These are phyloP conservation scores for Calyptomena viridis DNA, from an alignment of 2,113 vertebrate genomes.

Conservation along the genomic window DNA sequence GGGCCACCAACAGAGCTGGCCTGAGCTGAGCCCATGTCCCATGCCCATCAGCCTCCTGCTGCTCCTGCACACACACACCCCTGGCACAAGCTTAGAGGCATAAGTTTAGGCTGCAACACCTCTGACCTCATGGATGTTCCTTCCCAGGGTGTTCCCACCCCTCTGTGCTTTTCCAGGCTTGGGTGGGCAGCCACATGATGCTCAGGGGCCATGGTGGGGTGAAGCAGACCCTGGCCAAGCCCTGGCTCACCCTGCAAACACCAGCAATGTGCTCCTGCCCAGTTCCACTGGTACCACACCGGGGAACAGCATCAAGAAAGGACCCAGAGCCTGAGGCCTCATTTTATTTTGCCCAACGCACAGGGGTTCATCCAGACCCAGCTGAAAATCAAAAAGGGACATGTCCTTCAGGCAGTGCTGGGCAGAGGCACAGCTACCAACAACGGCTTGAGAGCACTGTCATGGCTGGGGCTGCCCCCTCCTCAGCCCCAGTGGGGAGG, in stretches of 20 bases:
- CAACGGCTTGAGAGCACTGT: background rate
- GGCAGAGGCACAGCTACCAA: background rate
- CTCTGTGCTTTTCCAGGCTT: background rate
- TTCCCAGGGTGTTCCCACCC: background rate
- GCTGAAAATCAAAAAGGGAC: background rate
- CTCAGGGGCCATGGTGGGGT: background rate
- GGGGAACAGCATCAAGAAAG: background rate
- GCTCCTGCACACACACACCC: fast-evolving
- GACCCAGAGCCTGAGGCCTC: background rate
- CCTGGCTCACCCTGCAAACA: background rate
- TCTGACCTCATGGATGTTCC: fast-evolving
- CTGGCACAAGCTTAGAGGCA: background rate
- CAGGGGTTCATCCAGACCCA: background rate
- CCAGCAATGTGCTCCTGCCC: background rate
- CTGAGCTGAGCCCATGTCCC: background rate
- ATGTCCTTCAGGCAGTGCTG: fast-evolving
- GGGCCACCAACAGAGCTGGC: background rate
- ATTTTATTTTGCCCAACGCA: background rate
- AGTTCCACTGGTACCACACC: background rate
- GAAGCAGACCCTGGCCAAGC: background rate
- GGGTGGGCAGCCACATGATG: background rate
- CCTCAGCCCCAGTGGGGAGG: background rate
- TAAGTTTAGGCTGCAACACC: background rate
- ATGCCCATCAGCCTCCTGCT: no score
- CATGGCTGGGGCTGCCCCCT: background rate